phyloP scores from a whole-genome alignment of 2,797 vertebrate genomes.

The Euthynnus affinis region DNA sequence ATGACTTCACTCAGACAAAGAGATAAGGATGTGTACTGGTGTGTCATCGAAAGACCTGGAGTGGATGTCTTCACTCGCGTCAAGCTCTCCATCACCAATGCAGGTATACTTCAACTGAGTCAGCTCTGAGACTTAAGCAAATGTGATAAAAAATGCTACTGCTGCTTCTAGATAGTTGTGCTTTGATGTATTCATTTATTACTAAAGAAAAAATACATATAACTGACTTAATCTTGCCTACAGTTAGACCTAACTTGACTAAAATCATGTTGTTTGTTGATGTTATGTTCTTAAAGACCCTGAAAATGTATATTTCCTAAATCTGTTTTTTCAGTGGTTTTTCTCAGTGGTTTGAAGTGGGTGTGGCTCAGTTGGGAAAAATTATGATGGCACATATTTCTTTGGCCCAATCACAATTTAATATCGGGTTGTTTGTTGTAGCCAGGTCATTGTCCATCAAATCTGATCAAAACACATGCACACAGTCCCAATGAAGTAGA shows the following conservation, averaged over 20 bases:
- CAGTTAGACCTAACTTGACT: background rate
- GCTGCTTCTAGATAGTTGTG: background rate
- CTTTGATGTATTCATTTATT: background rate
- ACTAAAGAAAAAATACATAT: background rate
- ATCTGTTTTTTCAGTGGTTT: no score
- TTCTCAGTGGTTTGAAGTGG: no score
- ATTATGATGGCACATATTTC: no score
- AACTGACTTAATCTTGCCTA: background rate
- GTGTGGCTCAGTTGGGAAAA: no score
- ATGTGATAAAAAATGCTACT: background rate
- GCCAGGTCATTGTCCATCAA: no score
- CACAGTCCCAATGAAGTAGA: no score
- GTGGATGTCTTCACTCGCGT: slow-evolving; percentile 49
- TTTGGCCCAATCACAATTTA: no score
- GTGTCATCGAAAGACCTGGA: slow-evolving; percentile 58
- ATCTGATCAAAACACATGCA: no score
- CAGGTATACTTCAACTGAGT: slow-evolving; percentile 59
- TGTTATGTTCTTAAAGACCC: no score
- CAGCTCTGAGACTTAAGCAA: background rate
- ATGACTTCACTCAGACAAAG: slow-evolving; percentile 57
- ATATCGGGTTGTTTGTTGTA: no score
- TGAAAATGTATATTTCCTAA: no score
- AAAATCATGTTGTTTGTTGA: background rate
- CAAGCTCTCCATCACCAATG: slow-evolving; percentile 40
- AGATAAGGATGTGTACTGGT: slow-evolving; percentile 77